phyloP scores from a whole-genome alignment of 2,888 invertebrate genomes.

The Amphiduros pacificus region DNA sequence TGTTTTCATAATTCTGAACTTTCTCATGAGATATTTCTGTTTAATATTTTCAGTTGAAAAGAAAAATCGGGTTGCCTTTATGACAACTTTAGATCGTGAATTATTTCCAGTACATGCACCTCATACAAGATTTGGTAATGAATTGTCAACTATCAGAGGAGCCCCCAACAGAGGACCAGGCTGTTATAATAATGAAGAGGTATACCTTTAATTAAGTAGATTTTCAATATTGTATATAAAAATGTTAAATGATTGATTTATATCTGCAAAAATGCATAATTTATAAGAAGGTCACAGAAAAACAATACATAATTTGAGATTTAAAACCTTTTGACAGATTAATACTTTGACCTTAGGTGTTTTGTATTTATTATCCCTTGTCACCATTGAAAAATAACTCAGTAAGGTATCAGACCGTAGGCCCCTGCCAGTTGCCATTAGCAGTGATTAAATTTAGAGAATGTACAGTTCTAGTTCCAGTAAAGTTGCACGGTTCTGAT shows the following conservation, averaged over 20 bases:
- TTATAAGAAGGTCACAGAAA: not conserved
- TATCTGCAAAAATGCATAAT: not conserved
- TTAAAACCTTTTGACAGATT: no score
- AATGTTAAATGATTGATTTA: not conserved
- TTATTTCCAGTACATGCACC: slow-evolving; percentile 55
- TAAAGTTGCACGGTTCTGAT: no score
- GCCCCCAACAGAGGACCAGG: slow-evolving; percentile 57
- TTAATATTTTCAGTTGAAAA: slow-evolving; percentile 46
- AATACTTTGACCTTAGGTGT: no score
- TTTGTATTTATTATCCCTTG: no score
- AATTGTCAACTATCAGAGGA: slow-evolving; percentile 52
- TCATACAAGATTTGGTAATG: slow-evolving; percentile 55
- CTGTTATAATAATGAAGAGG: slow-evolving; percentile 57
- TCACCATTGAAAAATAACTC: no score
- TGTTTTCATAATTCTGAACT: no score
- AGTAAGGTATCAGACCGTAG: no score
- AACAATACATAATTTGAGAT: not conserved
- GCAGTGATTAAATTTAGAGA: no score
- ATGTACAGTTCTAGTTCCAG: no score
- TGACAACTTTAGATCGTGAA: slow-evolving; percentile 51
- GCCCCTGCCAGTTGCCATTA: no score
- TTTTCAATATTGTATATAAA: not conserved
- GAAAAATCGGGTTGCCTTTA: slow-evolving; percentile 51
- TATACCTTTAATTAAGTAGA: slow-evolving; percentile 21
- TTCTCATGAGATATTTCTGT: no score